Base-by-base conservation (phyloP, 2,888 invertebrate genomes). In the Limnephilus rhombicus region DNA sequence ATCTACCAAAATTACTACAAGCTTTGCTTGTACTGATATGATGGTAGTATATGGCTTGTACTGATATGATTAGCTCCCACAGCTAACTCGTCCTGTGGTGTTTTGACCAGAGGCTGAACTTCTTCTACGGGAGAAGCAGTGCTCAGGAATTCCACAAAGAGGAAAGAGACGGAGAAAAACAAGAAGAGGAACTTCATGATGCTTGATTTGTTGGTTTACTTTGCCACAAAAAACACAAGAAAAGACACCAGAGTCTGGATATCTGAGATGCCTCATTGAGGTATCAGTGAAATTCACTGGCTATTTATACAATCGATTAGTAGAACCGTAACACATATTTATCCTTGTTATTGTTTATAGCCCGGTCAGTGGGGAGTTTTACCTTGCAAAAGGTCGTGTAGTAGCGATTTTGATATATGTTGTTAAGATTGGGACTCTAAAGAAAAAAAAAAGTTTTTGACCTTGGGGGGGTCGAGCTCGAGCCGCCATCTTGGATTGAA, bases 101-200 rank as follows among this genome's bases (percentile, higher is more conserved):
- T 15, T 3, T 37, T 18, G 9, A 15, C 15, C 18, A 13, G 34
- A 0, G 34, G 15, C 12, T 37, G 83, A 31, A n/a, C 41, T 24
- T 85, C 85, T 49, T 89, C 34, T 41, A 29, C 24, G 3, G 85
- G 89, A 41, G 89, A 81, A 0, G 89, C 89, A 37, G n/a, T 41
- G 80, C 80, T 89, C 7, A 89, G 80, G 81, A 89, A 89, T 37
- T 89, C 89, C 81, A 89, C 89, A 1, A 89, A 41, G 68, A 89
- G 89, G 89, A 89, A 89, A 37, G 89, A 89, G 1, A 80, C 89
- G 89, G 81, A 80, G 45, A 81, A 89, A 41, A 89, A 89, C 24
- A 89, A 24, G 80, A 89, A 89, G 80, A 89, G n/a, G 45, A 89
- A 89, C 81, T 81, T 89, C 89, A 89, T 89, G 41, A n/a, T 85